A percentile compares a stretch with the other conserved stretches of the same genome.
phyloP scores from a whole-genome alignment of 92 coral and sea anemone genomes.

The Epizoanthus illoricatus region DNA sequence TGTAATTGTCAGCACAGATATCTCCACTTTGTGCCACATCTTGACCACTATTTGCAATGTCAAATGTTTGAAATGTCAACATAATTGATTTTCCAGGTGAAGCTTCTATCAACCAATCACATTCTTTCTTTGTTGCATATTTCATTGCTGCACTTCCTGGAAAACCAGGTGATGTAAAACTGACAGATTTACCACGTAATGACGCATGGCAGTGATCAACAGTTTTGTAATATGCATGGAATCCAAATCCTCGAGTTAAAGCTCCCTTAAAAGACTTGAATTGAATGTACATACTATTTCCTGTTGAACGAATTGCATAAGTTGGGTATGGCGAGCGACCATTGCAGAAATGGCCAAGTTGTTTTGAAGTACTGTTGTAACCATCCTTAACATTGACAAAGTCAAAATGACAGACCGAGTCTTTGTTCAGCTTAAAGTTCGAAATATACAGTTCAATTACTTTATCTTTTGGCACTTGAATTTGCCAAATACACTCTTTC shows the following conservation, averaged over 20 bases:
- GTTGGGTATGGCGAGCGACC: constrained; percentile 46
- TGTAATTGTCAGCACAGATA: constrained; percentile 50
- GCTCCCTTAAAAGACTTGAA: constrained; percentile 65
- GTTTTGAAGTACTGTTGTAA: constrained; percentile 49
- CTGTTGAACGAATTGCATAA: constrained; percentile 57
- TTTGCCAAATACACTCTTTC: constrained; percentile 67
- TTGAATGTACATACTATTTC: constrained; percentile 60
- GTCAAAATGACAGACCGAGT: constrained; percentile 65
- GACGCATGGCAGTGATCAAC: constrained; percentile 71
- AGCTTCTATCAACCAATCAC: constrained; percentile 80
- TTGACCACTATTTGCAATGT: constrained; percentile 32
- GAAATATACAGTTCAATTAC: constrained; percentile 59
- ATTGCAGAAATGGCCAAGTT: constrained; percentile 73
- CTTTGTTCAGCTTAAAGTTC: constrained; percentile 53
- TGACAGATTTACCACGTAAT: constrained; percentile 53
- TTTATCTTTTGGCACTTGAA: constrained; percentile 63
- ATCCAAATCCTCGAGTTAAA: constrained; percentile 29
- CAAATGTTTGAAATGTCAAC: constrained; percentile 64
- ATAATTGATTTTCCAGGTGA: constrained; percentile 53
- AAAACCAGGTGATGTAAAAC: constrained; percentile 77
- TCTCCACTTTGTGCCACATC: constrained; percentile 10
- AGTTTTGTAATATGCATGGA: constrained; percentile 59
- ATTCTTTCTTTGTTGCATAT: constrained; percentile 41
- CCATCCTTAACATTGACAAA: constrained; percentile 73
- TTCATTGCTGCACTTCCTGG: constrained; percentile 34